Percentiles rank a stretch among this genome's conserved stretches.
phyloP scores from a whole-genome alignment of 2,888 invertebrate genomes.

The Phragmatobia fuliginosa region DNA sequence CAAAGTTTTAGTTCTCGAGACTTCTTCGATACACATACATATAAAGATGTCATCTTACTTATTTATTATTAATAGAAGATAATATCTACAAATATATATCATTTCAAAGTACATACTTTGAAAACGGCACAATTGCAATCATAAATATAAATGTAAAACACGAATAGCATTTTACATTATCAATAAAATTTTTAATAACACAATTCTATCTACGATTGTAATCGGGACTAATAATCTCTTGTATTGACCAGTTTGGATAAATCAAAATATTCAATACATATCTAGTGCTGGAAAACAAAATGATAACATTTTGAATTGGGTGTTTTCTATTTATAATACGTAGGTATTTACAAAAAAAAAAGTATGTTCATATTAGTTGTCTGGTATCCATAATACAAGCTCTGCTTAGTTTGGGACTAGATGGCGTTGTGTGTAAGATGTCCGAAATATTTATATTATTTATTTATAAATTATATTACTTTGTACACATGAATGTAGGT shows the following conservation, averaged over 20 bases:
- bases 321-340: too few relatives aligned
- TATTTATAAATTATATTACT: too few relatives aligned
- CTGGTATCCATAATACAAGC: too few relatives aligned
- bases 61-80: background rate
- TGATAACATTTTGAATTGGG: background rate
- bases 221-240: background rate
- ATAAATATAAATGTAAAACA: background rate
- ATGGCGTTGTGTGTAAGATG: too few relatives aligned
- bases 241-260: background rate
- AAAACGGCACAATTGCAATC: background rate
- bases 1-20: too few relatives aligned
- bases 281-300: background rate
- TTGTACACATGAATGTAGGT: too few relatives aligned
- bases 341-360: too few relatives aligned
- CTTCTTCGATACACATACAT: too few relatives aligned
- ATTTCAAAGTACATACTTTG: background rate
- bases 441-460: too few relatives aligned
- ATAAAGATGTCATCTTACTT: too few relatives aligned
- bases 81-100: background rate
- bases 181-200: background rate
- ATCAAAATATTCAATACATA: background rate
- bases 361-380: too few relatives aligned
- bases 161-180: slow-evolving; percentile 1
- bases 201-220: background rate
- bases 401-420: too few relatives aligned